phyloP scores from a whole-genome alignment of 2,113 vertebrate genomes.

The Pardalotus punctatus region DNA sequence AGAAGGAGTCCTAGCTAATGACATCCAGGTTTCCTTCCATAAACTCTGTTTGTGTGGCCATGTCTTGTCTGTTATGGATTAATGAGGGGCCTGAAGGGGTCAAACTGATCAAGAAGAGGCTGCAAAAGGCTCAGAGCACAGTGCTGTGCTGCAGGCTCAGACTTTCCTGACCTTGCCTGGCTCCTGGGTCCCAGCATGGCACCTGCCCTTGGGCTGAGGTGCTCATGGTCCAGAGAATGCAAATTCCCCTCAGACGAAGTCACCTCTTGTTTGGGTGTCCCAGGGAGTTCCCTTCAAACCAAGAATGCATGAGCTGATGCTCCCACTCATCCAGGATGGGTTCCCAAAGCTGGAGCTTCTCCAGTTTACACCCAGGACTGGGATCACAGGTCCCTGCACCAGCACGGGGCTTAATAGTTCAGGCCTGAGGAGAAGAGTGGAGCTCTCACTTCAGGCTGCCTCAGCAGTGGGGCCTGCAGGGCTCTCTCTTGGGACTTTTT shows the following conservation, averaged over 20 bases:
- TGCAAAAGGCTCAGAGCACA: neutral
- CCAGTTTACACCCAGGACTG: neutral
- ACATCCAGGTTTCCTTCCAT: slow-evolving; percentile 65
- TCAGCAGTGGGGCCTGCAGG: neutral
- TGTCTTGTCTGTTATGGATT: slow-evolving; percentile 44
- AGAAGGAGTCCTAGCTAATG: slow-evolving; percentile 56
- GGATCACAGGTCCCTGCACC: neutral
- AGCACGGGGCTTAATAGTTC: neutral
- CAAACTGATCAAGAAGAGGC: neutral
- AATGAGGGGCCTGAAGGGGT: slow-evolving; percentile 55
- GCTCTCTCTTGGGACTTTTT: neutral
- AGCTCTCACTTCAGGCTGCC: neutral
- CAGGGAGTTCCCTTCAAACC: neutral
- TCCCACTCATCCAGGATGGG: neutral
- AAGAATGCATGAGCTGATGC: neutral
- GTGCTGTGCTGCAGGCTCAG: neutral
- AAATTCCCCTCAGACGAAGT: neutral
- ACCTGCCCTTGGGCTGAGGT: neutral
- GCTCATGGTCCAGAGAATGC: neutral
- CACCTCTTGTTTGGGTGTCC: neutral
- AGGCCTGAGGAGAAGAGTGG: neutral
- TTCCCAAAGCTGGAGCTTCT: neutral
- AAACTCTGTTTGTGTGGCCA: slow-evolving; percentile 63
- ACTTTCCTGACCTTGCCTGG: neutral
- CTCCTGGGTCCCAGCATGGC: neutral